Base-by-base conservation (phyloP, 1,140 invertebrate genomes). In the Drosophila pruinosa region DNA sequence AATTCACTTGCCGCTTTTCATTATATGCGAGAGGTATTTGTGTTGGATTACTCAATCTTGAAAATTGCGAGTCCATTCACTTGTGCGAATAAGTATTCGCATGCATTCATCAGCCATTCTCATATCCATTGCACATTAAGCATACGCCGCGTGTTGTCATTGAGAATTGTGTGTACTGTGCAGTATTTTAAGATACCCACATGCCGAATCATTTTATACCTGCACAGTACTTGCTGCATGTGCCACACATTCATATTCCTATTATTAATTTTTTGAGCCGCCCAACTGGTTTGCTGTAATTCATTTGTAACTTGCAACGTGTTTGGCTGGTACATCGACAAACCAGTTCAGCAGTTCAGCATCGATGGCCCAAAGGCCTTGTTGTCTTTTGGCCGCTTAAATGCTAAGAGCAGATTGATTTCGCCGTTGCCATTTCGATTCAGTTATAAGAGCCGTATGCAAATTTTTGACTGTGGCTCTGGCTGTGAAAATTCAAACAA, bases 331-430 rank as follows among this genome's bases (percentile, higher is more conserved):
- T 43, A 61, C 31, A 47, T 56, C 36, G 48, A 74, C n/a, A 86
- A 85, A 86, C 81, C 77, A 74, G 81, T 86, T 85, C 67, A 21
- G 50, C 39, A 41, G 57, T 65, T 65, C 50, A 39, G 54, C 43
- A 24, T 41, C 65, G 58, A 63, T 70, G 67, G 65, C 74, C 70
- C 67, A 75, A 64, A 83, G 79, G 76, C 80, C 80, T 79, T 63
- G 75, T 41, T 70, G 59, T 70, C 65, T 68, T 19, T 57, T 57
- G 45, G 53, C 41, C 41, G 34, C 41, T 85, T 85, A 83, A 83
- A 83, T 83, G 81, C 77, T 81, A 80, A 67, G n/a, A n/a, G 68
- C 73, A 86, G 77, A 85, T 85, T 85, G 81, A 82, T 82, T 82
- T 82, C 74, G 78, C 22, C 58, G 36, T 68, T 39, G 62, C 56